These are phyloP conservation scores for Lagodon rhomboides DNA, from an alignment of 2,797 vertebrate genomes.

Conservation along the genomic window DNA sequence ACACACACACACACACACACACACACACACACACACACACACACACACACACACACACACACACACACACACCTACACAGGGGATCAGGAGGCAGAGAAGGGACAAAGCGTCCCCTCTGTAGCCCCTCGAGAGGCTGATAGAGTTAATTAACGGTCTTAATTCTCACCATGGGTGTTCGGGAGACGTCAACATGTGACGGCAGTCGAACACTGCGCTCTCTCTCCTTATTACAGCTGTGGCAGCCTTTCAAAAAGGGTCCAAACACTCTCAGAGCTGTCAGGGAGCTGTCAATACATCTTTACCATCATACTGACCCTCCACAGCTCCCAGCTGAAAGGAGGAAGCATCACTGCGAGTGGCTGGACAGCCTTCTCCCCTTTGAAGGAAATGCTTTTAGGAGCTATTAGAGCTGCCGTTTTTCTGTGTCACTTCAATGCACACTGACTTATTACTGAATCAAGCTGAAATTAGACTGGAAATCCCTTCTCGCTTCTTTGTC, in stretches of 20 bases:
- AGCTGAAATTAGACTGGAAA: conserved; percentile 36
- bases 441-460: conserved; percentile 37
- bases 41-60: conserved; percentile 13
- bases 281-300: conserved; percentile 36
- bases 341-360: neutral
- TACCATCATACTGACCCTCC: conserved; percentile 22
- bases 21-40: neutral
- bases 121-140: conserved; percentile 41
- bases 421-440: conserved; percentile 9
- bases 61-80: conserved; percentile 5
- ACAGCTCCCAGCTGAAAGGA: neutral
- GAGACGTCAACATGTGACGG: conserved; percentile 56
- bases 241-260: conserved; percentile 31
- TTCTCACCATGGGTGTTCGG: conserved; percentile 57
- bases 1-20: neutral
- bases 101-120: conserved; percentile 29
- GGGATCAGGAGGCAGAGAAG: conserved; percentile 35
- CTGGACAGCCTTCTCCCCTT: neutral
- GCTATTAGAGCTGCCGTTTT: neutral
- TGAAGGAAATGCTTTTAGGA: conserved; percentile 32
- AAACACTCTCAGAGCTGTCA: conserved; percentile 1
- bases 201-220: conserved; percentile 43
- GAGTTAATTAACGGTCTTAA: conserved; percentile 74
- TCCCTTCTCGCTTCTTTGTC: neutral
- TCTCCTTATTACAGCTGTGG: conserved; percentile 14